Evolutionary conservation across 2,888 invertebrate genomes (phyloP).

Genomic region (Leptopilina syphax): DNA sequence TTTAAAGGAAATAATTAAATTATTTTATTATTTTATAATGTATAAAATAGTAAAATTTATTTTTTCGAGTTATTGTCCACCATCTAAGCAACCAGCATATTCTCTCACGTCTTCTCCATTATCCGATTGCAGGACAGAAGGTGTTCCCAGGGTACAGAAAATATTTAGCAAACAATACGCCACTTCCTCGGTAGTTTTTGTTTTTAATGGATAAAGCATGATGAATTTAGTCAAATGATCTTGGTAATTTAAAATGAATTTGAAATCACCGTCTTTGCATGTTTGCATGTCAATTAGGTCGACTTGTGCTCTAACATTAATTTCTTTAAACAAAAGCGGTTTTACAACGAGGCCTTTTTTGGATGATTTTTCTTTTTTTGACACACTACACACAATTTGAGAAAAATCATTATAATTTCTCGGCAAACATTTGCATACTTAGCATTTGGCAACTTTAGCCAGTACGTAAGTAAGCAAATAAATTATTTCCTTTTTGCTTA

Average conservation of each 20-base stretch:
- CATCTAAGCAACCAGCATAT: constrained; percentile 18
- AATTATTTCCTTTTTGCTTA: too few relatives aligned
- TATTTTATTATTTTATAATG: too few relatives aligned
- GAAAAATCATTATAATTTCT: neutral
- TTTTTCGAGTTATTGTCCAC: neutral
- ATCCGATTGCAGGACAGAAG: constrained; percentile 62
- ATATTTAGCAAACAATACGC: constrained; percentile 60
- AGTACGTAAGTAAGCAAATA: too few relatives aligned
- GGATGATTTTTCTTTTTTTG: neutral
- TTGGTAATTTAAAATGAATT: constrained; percentile 58
- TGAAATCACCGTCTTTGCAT: constrained; percentile 48
- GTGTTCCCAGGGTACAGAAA: constrained; percentile 63
- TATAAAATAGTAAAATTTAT: too few relatives aligned
- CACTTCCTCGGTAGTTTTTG: constrained; percentile 62
- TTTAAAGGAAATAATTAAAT: too few relatives aligned
- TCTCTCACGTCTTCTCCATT: constrained; percentile 53
- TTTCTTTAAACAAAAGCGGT: neutral
- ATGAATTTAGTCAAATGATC: constrained; percentile 63
- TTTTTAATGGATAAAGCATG: constrained; percentile 58
- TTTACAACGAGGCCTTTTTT: neutral
- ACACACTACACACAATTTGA: neutral
- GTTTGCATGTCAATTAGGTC: constrained; percentile 36
- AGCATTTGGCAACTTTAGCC: neutral
- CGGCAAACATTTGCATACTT: neutral
- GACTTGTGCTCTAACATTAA: neutral